Conservation (phyloP, 2,797 vertebrate genomes). For the Denticeps clupeoides region DNA sequence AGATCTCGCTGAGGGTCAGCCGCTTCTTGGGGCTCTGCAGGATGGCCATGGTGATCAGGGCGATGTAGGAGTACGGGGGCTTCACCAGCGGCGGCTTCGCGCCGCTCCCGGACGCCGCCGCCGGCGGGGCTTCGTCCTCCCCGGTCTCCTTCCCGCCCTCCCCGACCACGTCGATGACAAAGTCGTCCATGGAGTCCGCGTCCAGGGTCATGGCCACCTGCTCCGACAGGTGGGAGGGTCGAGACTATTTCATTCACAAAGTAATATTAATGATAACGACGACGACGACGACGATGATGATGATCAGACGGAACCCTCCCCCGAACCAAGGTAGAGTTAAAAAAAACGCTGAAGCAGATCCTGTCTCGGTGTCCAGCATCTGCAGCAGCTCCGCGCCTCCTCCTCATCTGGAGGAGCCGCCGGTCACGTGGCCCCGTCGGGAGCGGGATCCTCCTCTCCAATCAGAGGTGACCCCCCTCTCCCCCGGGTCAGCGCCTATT, state of each 20-base stretch:
- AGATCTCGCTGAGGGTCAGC: conserved; percentile 79
- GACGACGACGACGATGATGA: no score
- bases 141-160: conserved; percentile 51
- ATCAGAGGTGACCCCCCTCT: no score
- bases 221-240: conserved; percentile 41
- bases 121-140: conserved; percentile 38
- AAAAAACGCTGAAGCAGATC: no score
- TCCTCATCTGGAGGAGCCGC: no score
- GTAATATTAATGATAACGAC: no score
- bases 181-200: conserved; percentile 60
- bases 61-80: conserved; percentile 81
- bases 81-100: conserved; percentile 58
- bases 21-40: conserved; percentile 75
- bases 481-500: no score
- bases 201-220: conserved; percentile 66
- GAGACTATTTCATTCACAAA: conserved; percentile 15
- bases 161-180: conserved; percentile 64
- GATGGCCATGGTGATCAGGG: conserved; percentile 83
- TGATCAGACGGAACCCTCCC: no score
- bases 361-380: no score
- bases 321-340: no score
- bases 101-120: conserved; percentile 32
- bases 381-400: no score
- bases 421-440: no score
- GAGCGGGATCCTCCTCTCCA: no score